Evolutionary conservation across 2,113 vertebrate species (phyloP).

Genomic region (Micromys minutus): DNA sequence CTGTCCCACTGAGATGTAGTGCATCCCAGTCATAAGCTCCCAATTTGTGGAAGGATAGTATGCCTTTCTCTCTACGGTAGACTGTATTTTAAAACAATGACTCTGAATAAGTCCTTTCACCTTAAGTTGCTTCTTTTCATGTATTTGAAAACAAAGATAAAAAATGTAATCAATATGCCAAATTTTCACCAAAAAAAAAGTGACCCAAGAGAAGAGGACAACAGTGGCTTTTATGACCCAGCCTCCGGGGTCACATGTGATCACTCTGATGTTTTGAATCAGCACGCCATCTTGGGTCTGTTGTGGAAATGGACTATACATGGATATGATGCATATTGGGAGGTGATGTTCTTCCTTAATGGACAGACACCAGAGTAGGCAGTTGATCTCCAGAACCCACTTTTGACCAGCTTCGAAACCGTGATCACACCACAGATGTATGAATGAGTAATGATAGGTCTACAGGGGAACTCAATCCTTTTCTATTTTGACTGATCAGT

Average conservation of each 20-base stretch:
- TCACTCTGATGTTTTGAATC: background rate
- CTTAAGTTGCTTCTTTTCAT: background rate
- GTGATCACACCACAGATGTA: background rate
- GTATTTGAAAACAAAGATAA: background rate
- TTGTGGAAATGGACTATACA: background rate
- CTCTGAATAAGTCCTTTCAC: background rate
- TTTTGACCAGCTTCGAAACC: background rate
- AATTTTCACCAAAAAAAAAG: background rate
- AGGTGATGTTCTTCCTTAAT: background rate
- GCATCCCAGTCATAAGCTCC: background rate
- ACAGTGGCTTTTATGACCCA: background rate
- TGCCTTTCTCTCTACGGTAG: background rate
- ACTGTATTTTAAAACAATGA: background rate
- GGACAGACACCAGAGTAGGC: background rate
- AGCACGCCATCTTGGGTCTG: background rate
- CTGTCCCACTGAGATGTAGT: background rate
- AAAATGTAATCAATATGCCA: background rate
- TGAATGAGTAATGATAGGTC: background rate
- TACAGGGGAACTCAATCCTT: no score
- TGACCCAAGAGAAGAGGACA: background rate
- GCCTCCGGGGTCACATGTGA: background rate
- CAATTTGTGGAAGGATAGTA: background rate
- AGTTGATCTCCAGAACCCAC: background rate
- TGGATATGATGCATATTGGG: rapidly evolving
- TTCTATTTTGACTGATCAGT: background rate